Evolutionary conservation across 2,113 vertebrate genomes (phyloP).

Genomic region (Ovibos moschatus): DNA sequence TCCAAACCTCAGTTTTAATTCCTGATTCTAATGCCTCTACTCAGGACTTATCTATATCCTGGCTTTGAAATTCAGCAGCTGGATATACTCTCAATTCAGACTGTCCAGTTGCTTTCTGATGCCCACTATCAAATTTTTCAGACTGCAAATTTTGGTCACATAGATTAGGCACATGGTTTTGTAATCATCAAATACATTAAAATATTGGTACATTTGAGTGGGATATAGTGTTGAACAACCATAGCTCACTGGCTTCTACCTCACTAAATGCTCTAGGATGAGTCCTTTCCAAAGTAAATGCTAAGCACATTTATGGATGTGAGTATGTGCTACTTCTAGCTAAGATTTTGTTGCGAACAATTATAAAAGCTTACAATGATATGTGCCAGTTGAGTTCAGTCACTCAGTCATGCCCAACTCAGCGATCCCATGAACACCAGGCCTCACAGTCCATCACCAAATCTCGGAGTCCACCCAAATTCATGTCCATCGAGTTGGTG

Average conservation of each 20-base stretch:
- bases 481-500: no score
- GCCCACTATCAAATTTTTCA: neutral
- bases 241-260: neutral
- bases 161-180: neutral
- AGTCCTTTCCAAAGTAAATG: neutral
- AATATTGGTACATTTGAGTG: neutral
- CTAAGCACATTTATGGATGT: neutral
- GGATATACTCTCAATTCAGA: neutral
- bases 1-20: neutral
- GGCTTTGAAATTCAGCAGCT: neutral
- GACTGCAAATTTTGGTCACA: neutral
- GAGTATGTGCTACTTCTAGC: neutral
- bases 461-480: no score
- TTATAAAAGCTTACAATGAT: neutral
- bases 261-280: neutral
- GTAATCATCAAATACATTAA: neutral
- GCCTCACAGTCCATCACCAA: no score
- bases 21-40: neutral
- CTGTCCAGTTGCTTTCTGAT: neutral
- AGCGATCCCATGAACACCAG: rapidly evolving
- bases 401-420: no score
- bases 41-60: neutral
- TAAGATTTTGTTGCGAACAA: neutral
- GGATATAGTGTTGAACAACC: neutral
- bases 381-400: no score